Evolutionary conservation across 2,888 invertebrate genomes (phyloP).

Genomic region (Antheraea assamensis): DNA sequence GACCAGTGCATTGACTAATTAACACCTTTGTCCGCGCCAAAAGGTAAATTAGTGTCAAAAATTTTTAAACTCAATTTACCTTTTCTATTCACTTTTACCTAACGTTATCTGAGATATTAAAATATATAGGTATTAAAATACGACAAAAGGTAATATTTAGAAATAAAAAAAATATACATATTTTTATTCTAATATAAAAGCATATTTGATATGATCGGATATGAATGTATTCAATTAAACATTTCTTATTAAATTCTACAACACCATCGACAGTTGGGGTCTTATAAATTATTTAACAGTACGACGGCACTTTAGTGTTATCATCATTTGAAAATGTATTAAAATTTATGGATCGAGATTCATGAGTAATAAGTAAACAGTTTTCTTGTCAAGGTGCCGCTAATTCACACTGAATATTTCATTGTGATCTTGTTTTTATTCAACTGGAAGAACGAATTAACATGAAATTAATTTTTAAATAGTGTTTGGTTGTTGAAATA

Average conservation of each 20-base stretch:
- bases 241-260: neutral
- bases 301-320: neutral
- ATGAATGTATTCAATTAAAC: neutral
- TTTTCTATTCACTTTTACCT: no score
- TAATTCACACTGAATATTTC: constrained; percentile 74
- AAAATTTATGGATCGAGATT: constrained; percentile 67
- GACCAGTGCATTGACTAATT: neutral
- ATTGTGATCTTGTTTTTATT: constrained; percentile 66
- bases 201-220: neutral
- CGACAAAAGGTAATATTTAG: no score
- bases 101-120: no score
- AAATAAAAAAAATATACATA: no score
- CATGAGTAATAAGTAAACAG: constrained; percentile 40
- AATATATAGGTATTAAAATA: no score
- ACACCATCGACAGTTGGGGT: neutral
- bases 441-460: constrained; percentile 50
- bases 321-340: constrained; percentile 28
- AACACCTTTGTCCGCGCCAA: neutral
- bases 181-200: no score
- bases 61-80: no score
- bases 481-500: neutral
- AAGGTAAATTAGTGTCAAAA: no score
- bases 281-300: neutral
- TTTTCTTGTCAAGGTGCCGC: constrained; percentile 41
- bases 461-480: constrained; percentile 29